These are phyloP conservation scores for Corythoichthys haematopterus DNA, from an alignment of 2,113 vertebrate species.

Conservation along the genomic window DNA sequence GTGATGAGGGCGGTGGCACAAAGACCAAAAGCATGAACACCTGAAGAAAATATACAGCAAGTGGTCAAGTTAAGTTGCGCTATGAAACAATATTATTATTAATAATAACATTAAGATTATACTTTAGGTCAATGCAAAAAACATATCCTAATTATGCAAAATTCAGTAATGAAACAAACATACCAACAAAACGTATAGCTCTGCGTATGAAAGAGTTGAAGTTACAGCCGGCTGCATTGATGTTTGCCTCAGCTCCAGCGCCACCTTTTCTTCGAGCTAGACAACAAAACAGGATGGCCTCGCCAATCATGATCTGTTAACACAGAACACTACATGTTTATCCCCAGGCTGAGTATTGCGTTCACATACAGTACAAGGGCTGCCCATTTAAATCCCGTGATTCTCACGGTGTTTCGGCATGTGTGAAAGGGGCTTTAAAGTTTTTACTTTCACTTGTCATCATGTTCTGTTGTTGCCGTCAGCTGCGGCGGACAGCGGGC, in stretches of 20 bases:
- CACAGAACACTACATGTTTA: constrained; percentile 2
- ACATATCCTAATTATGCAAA: too few species aligned
- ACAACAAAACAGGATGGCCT: constrained; percentile 96
- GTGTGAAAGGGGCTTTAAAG: too few species aligned
- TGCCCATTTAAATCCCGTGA: too few species aligned
- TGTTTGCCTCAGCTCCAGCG: constrained; percentile 82
- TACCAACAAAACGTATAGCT: constrained; percentile 94
- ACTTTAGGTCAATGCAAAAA: too few species aligned
- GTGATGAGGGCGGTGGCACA: constrained; percentile 96
- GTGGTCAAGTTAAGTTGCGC: neutral
- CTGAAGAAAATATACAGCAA: constrained; percentile 57
- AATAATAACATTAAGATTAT: too few species aligned
- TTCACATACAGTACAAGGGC: neutral
- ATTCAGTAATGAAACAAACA: neutral
- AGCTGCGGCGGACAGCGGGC: too few species aligned
- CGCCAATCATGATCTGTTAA: constrained; percentile 92
- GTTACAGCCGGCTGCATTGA: constrained; percentile 96
- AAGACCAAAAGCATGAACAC: constrained; percentile 92
- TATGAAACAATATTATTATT: too few species aligned
- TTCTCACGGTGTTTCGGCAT: too few species aligned
- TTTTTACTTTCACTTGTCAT: too few species aligned
- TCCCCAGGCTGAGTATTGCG: neutral
- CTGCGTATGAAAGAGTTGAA: constrained; percentile 97
- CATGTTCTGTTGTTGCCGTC: too few species aligned
- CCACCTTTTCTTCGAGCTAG: constrained; percentile 82